Evolutionary conservation across 1,140 invertebrate species (phyloP).

Genomic region (Asbolus verrucosus): DNA sequence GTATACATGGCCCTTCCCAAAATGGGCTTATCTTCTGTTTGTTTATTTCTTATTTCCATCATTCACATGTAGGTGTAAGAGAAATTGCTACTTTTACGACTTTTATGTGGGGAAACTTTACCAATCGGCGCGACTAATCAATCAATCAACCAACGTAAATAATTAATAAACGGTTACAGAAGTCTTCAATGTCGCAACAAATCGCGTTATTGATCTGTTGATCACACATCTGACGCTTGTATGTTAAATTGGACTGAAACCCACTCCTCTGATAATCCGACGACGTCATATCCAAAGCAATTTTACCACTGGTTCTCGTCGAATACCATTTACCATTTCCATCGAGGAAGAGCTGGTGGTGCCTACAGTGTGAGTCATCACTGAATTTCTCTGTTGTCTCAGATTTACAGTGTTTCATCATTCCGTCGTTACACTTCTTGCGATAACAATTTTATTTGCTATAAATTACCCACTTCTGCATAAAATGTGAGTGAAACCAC

Average conservation of each 20-base stretch:
- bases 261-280: background rate
- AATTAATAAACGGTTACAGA: no score
- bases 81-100: no score
- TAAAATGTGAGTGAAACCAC: conserved; percentile 15
- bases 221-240: no score
- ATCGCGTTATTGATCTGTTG: no score
- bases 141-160: no score
- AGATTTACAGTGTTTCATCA: conserved; percentile 15
- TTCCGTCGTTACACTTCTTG: background rate
- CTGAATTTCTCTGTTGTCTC: background rate
- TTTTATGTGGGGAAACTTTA: no score
- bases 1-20: no score
- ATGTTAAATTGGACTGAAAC: background rate
- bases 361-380: background rate
- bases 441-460: background rate
- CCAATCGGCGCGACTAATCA: no score
- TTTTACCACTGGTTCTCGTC: background rate
- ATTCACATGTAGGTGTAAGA: no score
- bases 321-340: background rate
- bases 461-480: conserved; percentile 19
- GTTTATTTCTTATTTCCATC: no score
- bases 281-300: background rate
- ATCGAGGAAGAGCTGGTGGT: background rate
- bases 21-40: no score
- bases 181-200: no score